phyloP scores from a whole-genome alignment of 2,797 vertebrate species.

The Fringilla coelebs region DNA sequence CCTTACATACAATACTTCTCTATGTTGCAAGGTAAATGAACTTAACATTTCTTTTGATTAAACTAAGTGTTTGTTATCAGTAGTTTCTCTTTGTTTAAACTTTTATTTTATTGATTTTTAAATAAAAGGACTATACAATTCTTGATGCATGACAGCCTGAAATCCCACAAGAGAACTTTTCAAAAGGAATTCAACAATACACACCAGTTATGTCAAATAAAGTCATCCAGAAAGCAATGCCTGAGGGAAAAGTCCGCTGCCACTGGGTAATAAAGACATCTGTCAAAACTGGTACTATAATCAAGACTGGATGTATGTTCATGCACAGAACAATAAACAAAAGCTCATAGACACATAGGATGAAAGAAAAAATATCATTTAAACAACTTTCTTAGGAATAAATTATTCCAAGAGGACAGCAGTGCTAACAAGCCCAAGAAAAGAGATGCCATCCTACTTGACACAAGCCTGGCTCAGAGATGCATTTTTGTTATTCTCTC shows the following conservation, averaged over 20 bases:
- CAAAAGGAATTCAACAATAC: conserved; percentile 9
- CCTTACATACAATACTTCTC: neutral
- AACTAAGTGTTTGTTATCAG: neutral
- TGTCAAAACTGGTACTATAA: neutral
- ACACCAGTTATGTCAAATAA: neutral
- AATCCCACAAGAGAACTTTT: conserved; percentile 4
- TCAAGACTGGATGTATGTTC: neutral
- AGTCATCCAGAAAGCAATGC: neutral
- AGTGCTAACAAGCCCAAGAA: neutral
- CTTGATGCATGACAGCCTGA: neutral
- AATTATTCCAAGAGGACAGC: neutral
- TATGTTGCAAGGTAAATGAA: neutral
- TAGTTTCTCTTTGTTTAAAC: neutral
- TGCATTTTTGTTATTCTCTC: neutral
- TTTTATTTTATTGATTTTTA: conserved; percentile 9
- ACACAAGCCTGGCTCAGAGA: neutral
- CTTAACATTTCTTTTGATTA: neutral
- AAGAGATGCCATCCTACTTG: neutral
- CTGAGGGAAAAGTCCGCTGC: neutral
- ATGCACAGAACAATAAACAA: neutral
- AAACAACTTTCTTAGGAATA: neutral
- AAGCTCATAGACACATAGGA: neutral
- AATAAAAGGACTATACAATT: neutral
- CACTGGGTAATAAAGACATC: neutral
- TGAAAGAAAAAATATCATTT: neutral